Evolutionary conservation across 2,888 invertebrate species (phyloP).

Genomic region (Ornithoptera priamus): DNA sequence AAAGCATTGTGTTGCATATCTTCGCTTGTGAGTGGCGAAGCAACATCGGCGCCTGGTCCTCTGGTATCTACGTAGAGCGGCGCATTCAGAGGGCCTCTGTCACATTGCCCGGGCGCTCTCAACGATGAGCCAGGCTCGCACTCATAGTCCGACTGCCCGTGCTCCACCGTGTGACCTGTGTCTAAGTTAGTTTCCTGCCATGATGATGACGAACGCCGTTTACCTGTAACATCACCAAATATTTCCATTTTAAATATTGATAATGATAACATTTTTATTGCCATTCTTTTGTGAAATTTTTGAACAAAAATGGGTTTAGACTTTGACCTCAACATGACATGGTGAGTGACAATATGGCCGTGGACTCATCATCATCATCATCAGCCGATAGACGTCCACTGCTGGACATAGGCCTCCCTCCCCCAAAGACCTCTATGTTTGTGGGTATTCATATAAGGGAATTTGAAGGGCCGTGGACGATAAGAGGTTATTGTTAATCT

Average conservation of each 20-base stretch:
- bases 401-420: too few relatives aligned
- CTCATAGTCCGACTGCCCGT: slow-evolving; percentile 76
- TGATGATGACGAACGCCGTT: slow-evolving; percentile 82
- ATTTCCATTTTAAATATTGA: neutral
- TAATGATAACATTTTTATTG: too few relatives aligned
- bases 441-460: too few relatives aligned
- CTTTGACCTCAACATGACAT: too few relatives aligned
- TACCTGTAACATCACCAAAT: slow-evolving; percentile 40
- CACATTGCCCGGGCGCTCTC: slow-evolving; percentile 59
- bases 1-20: slow-evolving; percentile 65
- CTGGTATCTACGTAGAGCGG: slow-evolving; percentile 87
- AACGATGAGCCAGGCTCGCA: slow-evolving; percentile 49
- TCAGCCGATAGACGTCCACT: too few relatives aligned
- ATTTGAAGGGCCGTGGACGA: too few relatives aligned
- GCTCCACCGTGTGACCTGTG: slow-evolving; percentile 87
- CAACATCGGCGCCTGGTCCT: slow-evolving; percentile 53
- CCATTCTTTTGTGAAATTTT: too few relatives aligned
- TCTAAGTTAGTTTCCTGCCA: slow-evolving; percentile 96
- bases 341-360: too few relatives aligned
- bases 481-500: too few relatives aligned
- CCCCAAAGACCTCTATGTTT: too few relatives aligned
- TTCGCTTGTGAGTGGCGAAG: slow-evolving; percentile 67
- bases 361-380: too few relatives aligned
- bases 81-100: slow-evolving; percentile 60
- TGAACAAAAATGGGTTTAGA: too few relatives aligned